Conservation (phyloP, 2,113 vertebrate species). For the Thalassarche chlororhynchos region DNA sequence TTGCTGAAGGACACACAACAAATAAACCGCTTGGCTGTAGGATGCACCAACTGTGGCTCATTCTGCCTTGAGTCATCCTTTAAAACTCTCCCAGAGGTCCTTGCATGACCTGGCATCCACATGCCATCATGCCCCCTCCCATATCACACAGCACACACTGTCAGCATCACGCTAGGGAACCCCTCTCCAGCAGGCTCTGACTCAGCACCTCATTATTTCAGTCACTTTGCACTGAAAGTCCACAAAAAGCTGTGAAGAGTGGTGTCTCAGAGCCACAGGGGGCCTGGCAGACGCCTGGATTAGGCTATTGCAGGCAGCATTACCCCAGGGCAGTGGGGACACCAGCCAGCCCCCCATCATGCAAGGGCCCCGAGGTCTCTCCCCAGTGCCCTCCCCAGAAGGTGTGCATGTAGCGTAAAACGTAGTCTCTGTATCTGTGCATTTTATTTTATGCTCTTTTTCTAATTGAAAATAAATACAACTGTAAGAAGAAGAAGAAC, state of each 20-base stretch:
- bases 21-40: background rate
- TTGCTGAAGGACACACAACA: background rate
- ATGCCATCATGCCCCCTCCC: background rate
- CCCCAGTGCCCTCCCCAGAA: background rate
- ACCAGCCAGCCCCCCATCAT: background rate
- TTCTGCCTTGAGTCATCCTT: background rate
- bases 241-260: background rate
- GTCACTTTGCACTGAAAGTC: background rate
- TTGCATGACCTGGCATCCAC: background rate
- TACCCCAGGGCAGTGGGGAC: background rate
- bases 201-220: background rate
- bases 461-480: background rate
- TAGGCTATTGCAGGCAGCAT: background rate
- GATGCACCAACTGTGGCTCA: background rate
- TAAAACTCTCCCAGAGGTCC: background rate
- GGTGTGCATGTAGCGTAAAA: fast-evolving
- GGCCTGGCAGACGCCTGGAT: background rate
- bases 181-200: background rate
- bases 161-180: background rate
- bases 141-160: background rate
- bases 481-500: background rate
- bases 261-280: background rate
- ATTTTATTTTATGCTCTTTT: background rate
- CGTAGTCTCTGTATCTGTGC: background rate
- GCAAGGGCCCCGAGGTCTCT: background rate